A percentile compares a stretch with the other conserved stretches of the same genome.
phyloP scores from a whole-genome alignment of 1,140 invertebrate genomes.

The Tetragnatha versicolor region DNA sequence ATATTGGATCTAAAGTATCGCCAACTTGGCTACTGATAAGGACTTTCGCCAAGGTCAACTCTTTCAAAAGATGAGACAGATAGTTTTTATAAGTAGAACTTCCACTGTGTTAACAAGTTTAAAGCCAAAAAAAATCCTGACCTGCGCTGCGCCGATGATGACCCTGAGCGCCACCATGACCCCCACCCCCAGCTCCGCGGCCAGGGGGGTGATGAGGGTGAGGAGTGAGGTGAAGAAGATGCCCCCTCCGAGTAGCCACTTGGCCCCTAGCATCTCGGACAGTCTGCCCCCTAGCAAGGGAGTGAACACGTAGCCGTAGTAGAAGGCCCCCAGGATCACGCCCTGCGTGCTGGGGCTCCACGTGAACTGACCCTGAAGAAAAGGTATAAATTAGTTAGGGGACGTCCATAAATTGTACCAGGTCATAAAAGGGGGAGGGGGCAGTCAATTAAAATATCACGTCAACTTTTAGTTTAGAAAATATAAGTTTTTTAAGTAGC shows the following conservation, averaged over 20 bases:
- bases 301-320: conserved; percentile 84
- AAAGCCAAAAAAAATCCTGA: conserved; percentile 8
- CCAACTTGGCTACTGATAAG: too few species aligned
- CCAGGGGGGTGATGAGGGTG: conserved; percentile 53
- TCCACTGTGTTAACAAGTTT: neutral
- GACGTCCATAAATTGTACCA: too few species aligned
- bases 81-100: neutral
- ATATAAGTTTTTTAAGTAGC: too few species aligned
- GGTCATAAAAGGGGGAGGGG: too few species aligned
- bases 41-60: too few species aligned
- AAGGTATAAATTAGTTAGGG: too few species aligned
- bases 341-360: conserved; percentile 57
- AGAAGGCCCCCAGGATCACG: conserved; percentile 83
- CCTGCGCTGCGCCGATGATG: conserved; percentile 52
- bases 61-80: too few species aligned
- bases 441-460: too few species aligned
- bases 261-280: conserved; percentile 79
- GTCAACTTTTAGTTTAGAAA: too few species aligned
- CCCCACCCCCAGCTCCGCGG: conserved; percentile 43
- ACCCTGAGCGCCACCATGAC: conserved; percentile 54
- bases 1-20: neutral
- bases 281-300: conserved; percentile 82
- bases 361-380: conserved; percentile 46
- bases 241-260: conserved; percentile 76
- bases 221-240: conserved; percentile 56